Base-by-base conservation (phyloP, 2,113 vertebrate genomes). In the Anoura caudifer region DNA sequence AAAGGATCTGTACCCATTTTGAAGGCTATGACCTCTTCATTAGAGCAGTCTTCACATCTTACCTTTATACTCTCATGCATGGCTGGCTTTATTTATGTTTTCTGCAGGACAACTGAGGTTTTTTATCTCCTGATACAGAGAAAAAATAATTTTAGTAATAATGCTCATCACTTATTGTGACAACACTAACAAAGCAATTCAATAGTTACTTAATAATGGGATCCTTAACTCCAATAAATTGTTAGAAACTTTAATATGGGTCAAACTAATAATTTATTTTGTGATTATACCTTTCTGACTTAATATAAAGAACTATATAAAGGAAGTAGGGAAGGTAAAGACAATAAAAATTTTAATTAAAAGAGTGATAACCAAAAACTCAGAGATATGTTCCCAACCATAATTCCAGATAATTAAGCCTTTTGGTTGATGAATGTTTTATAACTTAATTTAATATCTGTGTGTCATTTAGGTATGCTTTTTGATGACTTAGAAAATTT, bases 231-330 rank as follows among this genome's bases (percentile, higher is more conserved):
- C 20, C 24, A 69, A 63, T 36, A 45, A 47, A 14, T 10, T 43
- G 7, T 31, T 73, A 76, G 9, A 87, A 50, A 82, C 28, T 73
- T 8, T 24, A 72, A 87, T 59, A 72, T 22, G 12, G 3, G 36
- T 73, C 41, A 79, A 84, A 82, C 2, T 79, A 83, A 31, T 38
- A 45, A 38, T 17, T 61, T 54, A 91, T 47, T 79, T 75, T 83
- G 19, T 86, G 33, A 81, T 63, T 52, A 70, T 72, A 82, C 17
- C 3, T 91, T 90, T 86, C 12, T 33, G 33, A 76, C 50, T 69
- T 75, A 84, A 72, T 47, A 89, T 50, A 89, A 90, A 92, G 41
- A 84, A 77, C 4, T n/a, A 76, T 47, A 86, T n/a, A 92, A 86
- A 89, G 54, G 20, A 84, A 0, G 10, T 65, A 2, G 3, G 4